Evolutionary conservation across 2,888 invertebrate genomes (phyloP).

Genomic region (Plebejus melissa): DNA sequence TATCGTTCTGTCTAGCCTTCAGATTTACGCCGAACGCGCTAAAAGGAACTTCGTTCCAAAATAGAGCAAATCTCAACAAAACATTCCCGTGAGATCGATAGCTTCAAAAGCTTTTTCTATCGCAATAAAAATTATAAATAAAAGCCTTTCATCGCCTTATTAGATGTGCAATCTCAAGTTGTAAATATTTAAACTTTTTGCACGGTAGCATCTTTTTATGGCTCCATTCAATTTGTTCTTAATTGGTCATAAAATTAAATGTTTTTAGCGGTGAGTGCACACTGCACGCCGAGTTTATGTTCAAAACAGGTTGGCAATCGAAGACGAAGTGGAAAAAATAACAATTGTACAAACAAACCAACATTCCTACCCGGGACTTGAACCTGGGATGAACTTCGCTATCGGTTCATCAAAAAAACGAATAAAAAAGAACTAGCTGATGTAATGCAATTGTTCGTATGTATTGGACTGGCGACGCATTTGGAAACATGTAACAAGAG

Average conservation of each 20-base stretch:
- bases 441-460: neutral
- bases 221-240: neutral
- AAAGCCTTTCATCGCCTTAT: neutral
- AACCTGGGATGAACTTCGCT: slow-evolving; percentile 36
- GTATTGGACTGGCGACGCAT: neutral
- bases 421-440: neutral
- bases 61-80: neutral
- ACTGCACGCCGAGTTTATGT: neutral
- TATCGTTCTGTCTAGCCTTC: too few relatives aligned
- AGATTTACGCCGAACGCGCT: too few relatives aligned
- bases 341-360: slow-evolving; percentile 41
- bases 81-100: neutral
- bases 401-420: neutral
- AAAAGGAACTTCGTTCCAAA: neutral
- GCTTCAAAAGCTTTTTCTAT: neutral
- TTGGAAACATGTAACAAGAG: neutral
- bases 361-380: slow-evolving; percentile 40
- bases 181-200: slow-evolving; percentile 7
- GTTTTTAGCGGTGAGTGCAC: neutral
- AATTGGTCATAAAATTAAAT: slow-evolving; percentile 24
- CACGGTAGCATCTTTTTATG: neutral
- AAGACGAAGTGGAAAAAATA: slow-evolving; percentile 35
- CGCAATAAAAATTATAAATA: slow-evolving; percentile 7
- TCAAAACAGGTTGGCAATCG: slow-evolving; percentile 14
- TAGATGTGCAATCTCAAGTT: neutral